Evolutionary conservation across 2,797 vertebrate genomes (phyloP), one percentile per base, ranked within the genome.

Genomic region (Danio jaintianensis): DNA sequence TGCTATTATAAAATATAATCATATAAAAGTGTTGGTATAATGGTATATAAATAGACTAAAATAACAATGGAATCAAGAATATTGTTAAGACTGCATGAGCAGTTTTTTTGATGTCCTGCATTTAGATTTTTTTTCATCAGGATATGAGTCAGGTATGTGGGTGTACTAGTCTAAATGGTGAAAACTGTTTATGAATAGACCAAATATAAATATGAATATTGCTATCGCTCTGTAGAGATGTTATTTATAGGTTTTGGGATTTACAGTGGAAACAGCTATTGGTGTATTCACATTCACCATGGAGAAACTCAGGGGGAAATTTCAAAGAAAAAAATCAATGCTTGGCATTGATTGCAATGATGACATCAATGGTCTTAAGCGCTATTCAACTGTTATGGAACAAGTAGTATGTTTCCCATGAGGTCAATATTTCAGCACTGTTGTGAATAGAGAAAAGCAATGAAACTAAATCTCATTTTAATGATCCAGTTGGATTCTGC

Each of bases 221-320:
- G 3, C 45, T 48, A 7, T 38, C 2, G 29, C 8, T n/a, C 43
- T 16, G 15, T 38, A 38, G 22, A 36, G 5, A 50, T 88, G 87
- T 87, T 92, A 93, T 92, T 91, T 90, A 91, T 92, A 93, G 90
- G 75, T 83, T 89, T 83, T 7, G 29, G 29, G 29, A 3, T 1
- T 29, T 1, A 29, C 29, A 29, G 29, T 52, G 43, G 18, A 77
- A 70, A 53, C 56, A 52, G 63, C 45, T 47, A 1, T 3, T 29
- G 29, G 29, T 43, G 15, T 36, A 55, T 50, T 45, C 22, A 70
- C 29, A 59, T n/a, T 16, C 13, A 38, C 18, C n/a, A 10, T 45
- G 63, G 53, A 64, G 42, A 29, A 38, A 66, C 52, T 50, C 29
- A 18, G 11, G 68, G 20, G 10, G 55, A 64, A 43, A 43, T 64